Evolutionary conservation across 2,113 vertebrate genomes (phyloP), one percentile per base, ranked within the genome.

Genomic region (Leptobrachium leishanense): DNA sequence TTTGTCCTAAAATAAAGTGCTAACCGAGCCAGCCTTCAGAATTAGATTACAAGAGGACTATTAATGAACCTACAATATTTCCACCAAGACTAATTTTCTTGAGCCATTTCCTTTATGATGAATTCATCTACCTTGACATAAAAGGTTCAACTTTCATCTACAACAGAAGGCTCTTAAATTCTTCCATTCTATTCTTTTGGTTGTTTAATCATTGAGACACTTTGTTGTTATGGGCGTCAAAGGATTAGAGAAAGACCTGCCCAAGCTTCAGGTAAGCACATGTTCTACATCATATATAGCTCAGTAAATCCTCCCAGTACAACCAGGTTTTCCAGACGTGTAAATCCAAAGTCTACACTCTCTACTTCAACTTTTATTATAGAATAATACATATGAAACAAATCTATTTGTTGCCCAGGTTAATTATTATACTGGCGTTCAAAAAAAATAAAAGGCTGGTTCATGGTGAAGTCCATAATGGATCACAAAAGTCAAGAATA

Each of bases 191-290:
- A 5, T 20, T 54, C 40, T 65, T 15, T 44, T 41, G 46, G 15
- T 79, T 65, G 72, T 53, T 72, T 68, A 74, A 40, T n/a, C 31
- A 57, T 81, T 81, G 78, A 42, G 63, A 68, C 67, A 81, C 65
- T 46, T 62, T 39, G 31, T 64, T 62, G 6, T 81, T 68, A 81
- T 81, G 72, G 78, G 78, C 42, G 78, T 81, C 65, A 55, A 6
- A 31, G 62, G 39, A 59, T 55, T 54, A 79, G 40, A n/a, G 13
- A 66, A 43, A 68, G 72, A 62, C 71, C 72, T 68, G 64, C 78
- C 78, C 72, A 74, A 59, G 55, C 42, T 67, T 62, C 78, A 74
- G 67, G 72, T 81, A 46, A 68, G 11, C 54, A 74, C 77, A 57
- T 68, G 77, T 43, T 79, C 64, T 44, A 50, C 54, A 62, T 74